Evolutionary conservation across 2,113 vertebrate genomes (phyloP).

Genomic region (Perca fluviatilis): DNA sequence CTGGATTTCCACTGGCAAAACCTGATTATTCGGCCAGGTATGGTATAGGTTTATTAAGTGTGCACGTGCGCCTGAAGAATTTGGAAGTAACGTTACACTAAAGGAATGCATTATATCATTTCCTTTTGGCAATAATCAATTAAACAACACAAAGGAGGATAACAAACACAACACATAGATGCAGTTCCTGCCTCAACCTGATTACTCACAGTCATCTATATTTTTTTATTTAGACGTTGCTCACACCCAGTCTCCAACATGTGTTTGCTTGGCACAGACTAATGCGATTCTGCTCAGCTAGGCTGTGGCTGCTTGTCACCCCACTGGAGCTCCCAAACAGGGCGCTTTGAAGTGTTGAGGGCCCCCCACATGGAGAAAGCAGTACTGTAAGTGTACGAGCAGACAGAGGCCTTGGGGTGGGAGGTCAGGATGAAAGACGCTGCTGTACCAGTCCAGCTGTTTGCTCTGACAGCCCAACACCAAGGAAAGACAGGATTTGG

Average conservation of each 20-base stretch:
- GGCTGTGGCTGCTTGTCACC: constrained; percentile 69
- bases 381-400: constrained; percentile 43
- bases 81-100: constrained; percentile 12
- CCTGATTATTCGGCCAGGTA: not conserved
- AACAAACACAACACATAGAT: not conserved
- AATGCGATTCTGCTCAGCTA: constrained; percentile 75
- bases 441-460: constrained; percentile 78
- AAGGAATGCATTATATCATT: constrained; percentile 18
- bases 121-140: not conserved
- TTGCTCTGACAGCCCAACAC: constrained; percentile 67
- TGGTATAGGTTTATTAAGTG: not conserved
- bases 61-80: not conserved
- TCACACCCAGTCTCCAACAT: constrained; percentile 42
- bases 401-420: constrained; percentile 46
- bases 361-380: constrained; percentile 63
- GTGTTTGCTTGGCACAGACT: constrained; percentile 76
- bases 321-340: constrained; percentile 61
- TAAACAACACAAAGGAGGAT: not conserved
- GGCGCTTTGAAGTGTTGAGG: constrained; percentile 77
- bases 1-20: constrained; percentile 15
- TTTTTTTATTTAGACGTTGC: constrained; percentile 11
- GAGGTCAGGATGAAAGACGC: constrained; percentile 67
- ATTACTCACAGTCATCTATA: not conserved
- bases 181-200: not conserved
- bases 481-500: constrained; percentile 53